These are phyloP conservation scores for Muschampia plurimacula DNA, from an alignment of 2,888 invertebrate species.

Conservation along the genomic window DNA sequence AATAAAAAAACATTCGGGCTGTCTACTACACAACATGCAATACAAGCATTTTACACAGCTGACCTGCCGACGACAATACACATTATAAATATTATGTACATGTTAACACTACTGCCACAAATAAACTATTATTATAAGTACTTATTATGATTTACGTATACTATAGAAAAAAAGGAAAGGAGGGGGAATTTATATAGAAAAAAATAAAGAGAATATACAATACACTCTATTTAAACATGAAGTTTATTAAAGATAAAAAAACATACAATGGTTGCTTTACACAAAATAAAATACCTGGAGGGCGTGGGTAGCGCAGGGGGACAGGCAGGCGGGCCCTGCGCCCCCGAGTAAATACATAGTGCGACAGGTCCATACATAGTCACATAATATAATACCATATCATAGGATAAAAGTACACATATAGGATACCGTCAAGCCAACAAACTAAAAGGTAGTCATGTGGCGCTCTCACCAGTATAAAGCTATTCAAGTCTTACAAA, in stretches of 20 bases:
- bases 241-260: slow-evolving; percentile 85
- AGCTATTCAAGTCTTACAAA: slow-evolving; percentile 85
- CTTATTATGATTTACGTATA: slow-evolving; percentile 66
- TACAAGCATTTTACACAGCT: slow-evolving; percentile 73
- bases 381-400: slow-evolving; percentile 83
- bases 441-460: slow-evolving; percentile 82
- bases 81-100: slow-evolving; percentile 70
- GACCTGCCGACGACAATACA: slow-evolving; percentile 74
- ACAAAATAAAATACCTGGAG: slow-evolving; percentile 85
- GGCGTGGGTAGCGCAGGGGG: slow-evolving; percentile 63
- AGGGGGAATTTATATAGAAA: slow-evolving; percentile 76
- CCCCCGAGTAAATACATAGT: slow-evolving; percentile 68
- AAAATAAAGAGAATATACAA: slow-evolving; percentile 83
- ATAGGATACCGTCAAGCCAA: slow-evolving; percentile 83
- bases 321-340: slow-evolving; percentile 59
- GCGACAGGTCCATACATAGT: slow-evolving; percentile 83
- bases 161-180: slow-evolving; percentile 78
- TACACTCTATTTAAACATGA: slow-evolving; percentile 85
- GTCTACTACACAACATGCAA: slow-evolving; percentile 81
- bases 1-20: slow-evolving; percentile 80
- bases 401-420: slow-evolving; percentile 81
- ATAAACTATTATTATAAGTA: slow-evolving; percentile 58
- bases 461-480: slow-evolving; percentile 82
- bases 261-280: slow-evolving; percentile 84
- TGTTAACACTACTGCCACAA: slow-evolving; percentile 80